A percentile compares a stretch with the other conserved stretches of the same genome.
These are phyloP conservation scores for Cryptoleucopteryx plumbea DNA, from an alignment of 2,113 vertebrate genomes.

Conservation along the genomic window DNA sequence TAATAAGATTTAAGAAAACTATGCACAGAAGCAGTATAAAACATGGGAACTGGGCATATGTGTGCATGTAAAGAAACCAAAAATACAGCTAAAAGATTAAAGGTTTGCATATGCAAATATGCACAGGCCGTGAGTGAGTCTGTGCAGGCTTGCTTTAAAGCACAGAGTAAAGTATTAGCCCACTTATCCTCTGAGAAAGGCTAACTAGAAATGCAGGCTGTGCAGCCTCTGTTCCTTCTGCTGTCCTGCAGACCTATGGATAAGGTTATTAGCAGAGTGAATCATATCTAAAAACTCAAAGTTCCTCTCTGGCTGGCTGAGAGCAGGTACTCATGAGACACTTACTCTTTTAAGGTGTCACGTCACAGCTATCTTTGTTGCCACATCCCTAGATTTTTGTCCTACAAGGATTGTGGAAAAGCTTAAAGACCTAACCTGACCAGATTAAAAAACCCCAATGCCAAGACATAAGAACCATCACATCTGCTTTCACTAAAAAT, in stretches of 20 bases:
- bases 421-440: neutral
- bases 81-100: neutral
- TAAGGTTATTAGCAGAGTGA: neutral
- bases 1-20: neutral
- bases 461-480: neutral
- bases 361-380: neutral
- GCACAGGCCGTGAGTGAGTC: neutral
- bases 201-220: neutral
- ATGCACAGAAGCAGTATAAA: neutral
- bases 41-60: neutral
- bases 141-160: neutral
- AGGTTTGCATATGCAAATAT: neutral
- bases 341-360: neutral
- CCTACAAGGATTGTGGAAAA: neutral
- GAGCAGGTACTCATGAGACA: neutral
- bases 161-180: neutral
- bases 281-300: neutral
- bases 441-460: rapidly evolving
- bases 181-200: neutral
- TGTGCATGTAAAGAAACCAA: neutral
- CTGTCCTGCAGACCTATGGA: neutral
- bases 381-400: neutral
- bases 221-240: neutral
- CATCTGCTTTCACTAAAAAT: neutral
- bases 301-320: neutral